Percentiles rank a stretch among this genome's conserved stretches.
Conservation (phyloP, 2,888 invertebrate species). For the Cheilosia pagana region DNA sequence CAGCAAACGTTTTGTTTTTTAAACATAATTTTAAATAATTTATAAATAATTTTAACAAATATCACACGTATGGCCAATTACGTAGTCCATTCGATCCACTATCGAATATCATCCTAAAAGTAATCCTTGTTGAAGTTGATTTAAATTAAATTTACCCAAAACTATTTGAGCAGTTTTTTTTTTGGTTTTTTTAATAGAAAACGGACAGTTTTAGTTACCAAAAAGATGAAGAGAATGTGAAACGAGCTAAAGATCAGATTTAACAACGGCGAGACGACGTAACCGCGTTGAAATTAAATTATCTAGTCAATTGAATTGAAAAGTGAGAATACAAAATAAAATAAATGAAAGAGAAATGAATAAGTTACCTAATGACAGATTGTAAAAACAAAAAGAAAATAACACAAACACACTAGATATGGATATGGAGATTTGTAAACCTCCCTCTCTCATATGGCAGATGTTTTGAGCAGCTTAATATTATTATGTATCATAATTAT, state of each 20-base stretch:
- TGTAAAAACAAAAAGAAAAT: conserved; percentile 21
- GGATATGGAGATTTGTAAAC: neutral
- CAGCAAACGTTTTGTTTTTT: conserved; percentile 60
- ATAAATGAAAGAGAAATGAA: conserved; percentile 43
- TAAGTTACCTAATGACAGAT: conserved; percentile 66
- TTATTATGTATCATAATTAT: conserved; percentile 38
- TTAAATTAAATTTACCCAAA: neutral
- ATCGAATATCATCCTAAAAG: conserved; percentile 24
- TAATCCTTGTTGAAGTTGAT: neutral
- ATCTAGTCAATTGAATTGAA: conserved; percentile 79
- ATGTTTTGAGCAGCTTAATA: conserved; percentile 43
- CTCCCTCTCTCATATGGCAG: conserved; percentile 16
- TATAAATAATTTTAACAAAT: conserved; percentile 28
- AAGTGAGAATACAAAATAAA: conserved; percentile 62
- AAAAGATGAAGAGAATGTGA: conserved; percentile 54
- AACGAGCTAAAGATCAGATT: conserved; percentile 66
- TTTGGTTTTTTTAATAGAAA: neutral
- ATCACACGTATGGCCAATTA: conserved; percentile 6
- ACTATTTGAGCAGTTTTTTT: neutral
- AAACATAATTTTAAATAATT: conserved; percentile 43
- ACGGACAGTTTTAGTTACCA: conserved; percentile 58
- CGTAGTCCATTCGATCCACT: conserved; percentile 6
- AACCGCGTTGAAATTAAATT: conserved; percentile 76
- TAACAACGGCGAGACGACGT: conserved; percentile 42
- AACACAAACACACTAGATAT: conserved; percentile 22